phyloP scores from a whole-genome alignment of 1,140 invertebrate genomes.

The Lepeophtheirus salmonis region DNA sequence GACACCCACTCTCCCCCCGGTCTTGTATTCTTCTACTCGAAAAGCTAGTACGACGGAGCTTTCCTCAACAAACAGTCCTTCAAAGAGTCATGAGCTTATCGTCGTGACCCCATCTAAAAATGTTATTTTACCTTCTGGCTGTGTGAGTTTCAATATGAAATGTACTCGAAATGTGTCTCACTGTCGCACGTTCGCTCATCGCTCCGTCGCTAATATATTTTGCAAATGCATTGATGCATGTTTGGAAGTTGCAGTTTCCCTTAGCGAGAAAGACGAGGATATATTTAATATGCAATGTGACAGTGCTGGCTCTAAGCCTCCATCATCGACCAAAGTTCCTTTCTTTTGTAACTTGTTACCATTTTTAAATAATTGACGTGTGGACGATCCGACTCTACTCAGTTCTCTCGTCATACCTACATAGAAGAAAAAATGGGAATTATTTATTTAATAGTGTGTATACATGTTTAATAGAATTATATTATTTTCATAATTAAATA shows the following conservation, averaged over 20 bases:
- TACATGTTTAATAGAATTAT: no score
- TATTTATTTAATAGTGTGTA: no score
- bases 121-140: background rate
- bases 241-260: slow-evolving; percentile 3
- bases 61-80: background rate
- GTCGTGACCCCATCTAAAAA: background rate
- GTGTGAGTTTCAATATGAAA: slow-evolving; percentile 4
- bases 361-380: background rate
- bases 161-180: slow-evolving; percentile 6
- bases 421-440: no score
- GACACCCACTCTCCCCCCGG: background rate
- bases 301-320: background rate
- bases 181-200: slow-evolving; percentile 11
- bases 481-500: no score
- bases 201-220: slow-evolving; percentile 6
- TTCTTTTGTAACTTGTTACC: background rate
- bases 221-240: slow-evolving; percentile 6
- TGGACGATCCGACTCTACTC: no score
- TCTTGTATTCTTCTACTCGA: no score
- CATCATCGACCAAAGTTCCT: background rate
- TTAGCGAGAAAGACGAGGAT: background rate
- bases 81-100: background rate
- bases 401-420: no score
- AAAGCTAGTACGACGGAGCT: background rate
- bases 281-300: slow-evolving; percentile 13